Conservation (phyloP, 2,113 vertebrate species). For the human (Homo sapiens) region DNA sequence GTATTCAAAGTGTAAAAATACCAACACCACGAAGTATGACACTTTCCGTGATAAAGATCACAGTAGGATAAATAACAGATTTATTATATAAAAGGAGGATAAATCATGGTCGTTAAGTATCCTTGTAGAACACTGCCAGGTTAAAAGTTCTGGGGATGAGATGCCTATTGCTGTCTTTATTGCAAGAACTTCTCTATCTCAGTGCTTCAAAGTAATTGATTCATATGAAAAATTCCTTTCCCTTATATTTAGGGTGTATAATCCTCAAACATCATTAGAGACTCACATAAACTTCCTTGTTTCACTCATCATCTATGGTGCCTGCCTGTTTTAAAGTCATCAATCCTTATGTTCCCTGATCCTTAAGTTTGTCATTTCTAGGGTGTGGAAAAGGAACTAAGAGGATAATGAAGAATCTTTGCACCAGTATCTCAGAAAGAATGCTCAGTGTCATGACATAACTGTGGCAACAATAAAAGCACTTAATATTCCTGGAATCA, state of each 20-base stretch:
- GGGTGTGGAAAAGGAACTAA: constrained; percentile 14
- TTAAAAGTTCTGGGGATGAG: constrained; percentile 39
- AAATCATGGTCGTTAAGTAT: constrained; percentile 29
- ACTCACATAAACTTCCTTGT: background rate
- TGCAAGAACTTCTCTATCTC: background rate
- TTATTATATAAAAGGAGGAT: constrained; percentile 35
- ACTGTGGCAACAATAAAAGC: constrained; percentile 38
- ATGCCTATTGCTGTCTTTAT: background rate
- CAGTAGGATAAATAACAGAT: constrained; percentile 48
- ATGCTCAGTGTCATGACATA: background rate
- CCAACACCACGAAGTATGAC: constrained; percentile 38
- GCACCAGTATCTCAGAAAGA: constrained; percentile 6
- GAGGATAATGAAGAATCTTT: background rate
- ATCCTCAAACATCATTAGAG: background rate
- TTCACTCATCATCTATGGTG: background rate
- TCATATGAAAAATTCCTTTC: background rate
- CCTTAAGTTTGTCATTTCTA: background rate
- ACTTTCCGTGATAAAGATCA: constrained; percentile 41
- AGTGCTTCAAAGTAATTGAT: background rate
- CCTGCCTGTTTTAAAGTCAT: background rate
- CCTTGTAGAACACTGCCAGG: background rate
- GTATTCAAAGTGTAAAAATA: constrained; percentile 50
- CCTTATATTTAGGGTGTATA: background rate
- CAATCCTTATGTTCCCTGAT: background rate
- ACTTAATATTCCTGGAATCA: background rate